A percentile compares a stretch with the other conserved stretches of the same genome.
Conservation (phyloP, 2,888 invertebrate species). For the Himalopsyche japonica region DNA sequence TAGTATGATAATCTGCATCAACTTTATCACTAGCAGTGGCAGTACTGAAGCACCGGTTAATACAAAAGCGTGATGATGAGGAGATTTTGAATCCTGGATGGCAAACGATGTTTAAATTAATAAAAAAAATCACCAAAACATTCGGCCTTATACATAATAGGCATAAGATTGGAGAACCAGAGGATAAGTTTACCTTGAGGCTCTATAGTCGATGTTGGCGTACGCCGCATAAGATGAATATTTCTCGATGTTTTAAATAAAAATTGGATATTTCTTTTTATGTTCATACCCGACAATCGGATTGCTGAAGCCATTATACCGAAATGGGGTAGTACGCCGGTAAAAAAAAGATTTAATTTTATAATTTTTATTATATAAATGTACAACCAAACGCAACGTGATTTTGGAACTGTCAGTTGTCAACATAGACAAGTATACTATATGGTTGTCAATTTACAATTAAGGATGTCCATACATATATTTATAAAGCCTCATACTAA, state of each 20-base stretch:
- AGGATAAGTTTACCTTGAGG: background rate
- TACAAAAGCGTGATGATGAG: background rate
- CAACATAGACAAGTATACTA: no score
- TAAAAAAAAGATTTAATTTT: no score
- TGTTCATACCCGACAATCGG: background rate
- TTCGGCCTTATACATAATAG: background rate
- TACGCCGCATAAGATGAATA: background rate
- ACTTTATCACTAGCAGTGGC: slow-evolving; percentile 25
- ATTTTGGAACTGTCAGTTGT: background rate
- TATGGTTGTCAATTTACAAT: background rate
- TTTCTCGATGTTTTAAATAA: background rate
- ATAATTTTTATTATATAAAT: background rate
- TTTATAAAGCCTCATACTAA: no score
- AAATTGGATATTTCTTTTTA: background rate
- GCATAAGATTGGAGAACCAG: background rate
- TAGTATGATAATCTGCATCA: slow-evolving; percentile 42
- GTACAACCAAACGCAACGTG: background rate
- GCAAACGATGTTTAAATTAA: background rate
- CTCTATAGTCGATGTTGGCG: background rate
- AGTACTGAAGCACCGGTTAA: slow-evolving; percentile 22
- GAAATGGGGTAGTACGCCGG: background rate
- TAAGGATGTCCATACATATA: background rate
- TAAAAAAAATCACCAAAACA: background rate
- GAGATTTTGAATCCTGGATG: background rate
- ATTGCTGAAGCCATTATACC: background rate